These are phyloP conservation scores for Anastrepha ludens DNA, from an alignment of 1,140 invertebrate genomes.

Conservation along the genomic window DNA sequence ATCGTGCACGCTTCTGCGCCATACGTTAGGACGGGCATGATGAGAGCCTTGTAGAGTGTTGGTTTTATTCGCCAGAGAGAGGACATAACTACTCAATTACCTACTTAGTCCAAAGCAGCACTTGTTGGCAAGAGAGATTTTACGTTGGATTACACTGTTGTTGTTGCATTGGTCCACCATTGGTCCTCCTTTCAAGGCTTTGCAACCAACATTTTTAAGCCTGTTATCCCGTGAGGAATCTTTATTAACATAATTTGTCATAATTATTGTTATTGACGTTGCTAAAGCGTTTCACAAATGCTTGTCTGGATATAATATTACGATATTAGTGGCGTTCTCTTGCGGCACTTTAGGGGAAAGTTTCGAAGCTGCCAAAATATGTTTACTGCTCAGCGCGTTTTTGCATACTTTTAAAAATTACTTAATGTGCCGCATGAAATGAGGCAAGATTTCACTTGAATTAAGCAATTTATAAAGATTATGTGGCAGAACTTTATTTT, in stretches of 20 bases:
- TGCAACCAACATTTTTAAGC: neutral
- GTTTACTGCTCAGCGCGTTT: neutral
- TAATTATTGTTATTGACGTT: conserved; percentile 21
- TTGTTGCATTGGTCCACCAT: too few species aligned
- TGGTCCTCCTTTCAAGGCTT: too few species aligned
- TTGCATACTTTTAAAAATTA: neutral
- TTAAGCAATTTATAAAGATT: conserved; percentile 47
- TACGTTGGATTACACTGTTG: too few species aligned
- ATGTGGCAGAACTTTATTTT: neutral
- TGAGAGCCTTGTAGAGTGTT: too few species aligned
- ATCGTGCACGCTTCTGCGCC: too few species aligned
- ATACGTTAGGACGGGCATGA: too few species aligned
- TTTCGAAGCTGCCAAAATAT: conserved; percentile 14
- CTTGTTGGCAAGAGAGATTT: too few species aligned
- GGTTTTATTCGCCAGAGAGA: too few species aligned
- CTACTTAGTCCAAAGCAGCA: too few species aligned
- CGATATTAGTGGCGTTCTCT: neutral
- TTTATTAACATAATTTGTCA: conserved; percentile 14
- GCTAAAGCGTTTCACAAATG: neutral
- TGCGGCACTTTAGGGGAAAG: neutral
- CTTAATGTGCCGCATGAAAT: neutral
- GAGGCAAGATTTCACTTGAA: neutral
- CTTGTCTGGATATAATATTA: neutral
- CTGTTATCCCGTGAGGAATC: neutral
- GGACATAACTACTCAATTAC: too few species aligned